Base-by-base conservation (phyloP, 2,113 vertebrate species). In the Actinemys pallida region DNA sequence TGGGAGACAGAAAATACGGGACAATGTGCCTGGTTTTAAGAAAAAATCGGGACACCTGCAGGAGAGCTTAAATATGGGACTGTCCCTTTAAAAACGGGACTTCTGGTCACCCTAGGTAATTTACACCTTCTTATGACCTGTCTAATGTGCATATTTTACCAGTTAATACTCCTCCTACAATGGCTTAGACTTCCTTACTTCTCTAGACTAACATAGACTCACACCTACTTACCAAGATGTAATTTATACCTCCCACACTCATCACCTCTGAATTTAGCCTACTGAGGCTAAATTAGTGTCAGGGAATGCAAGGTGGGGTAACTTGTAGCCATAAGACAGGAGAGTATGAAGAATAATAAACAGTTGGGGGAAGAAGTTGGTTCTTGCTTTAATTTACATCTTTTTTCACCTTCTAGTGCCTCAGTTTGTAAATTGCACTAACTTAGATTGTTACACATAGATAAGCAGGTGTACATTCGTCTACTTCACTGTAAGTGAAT, bases 171-270 rank as follows among this genome's bases (percentile, higher is more conserved):
- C 57, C 57, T 59, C 10, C 57, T 25, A 59, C 27, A 29, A 11
- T 59, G 25, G 27, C 27, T 59, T 59, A 59, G 57, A 59, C 27
- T 59, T 59, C 11, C 27, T 29, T 59, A 59, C 27, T 29, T 57
- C 10, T 13, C 57, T 59, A 59, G 27, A 59, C 57, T 59, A 59
- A 59, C 95, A 92, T 95, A 88, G 91, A 93, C 91, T 96, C 86
- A 95, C 45, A 83, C 82, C 81, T 93, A 83, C 56, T 94, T 92
- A 82, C 45, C 90, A 50, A 29, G 17, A 31, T 31, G 1, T 80
- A 49, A 86, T 79, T 86, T 89, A 35, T 54, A 59, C 0, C 31
- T 47, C 8, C 4, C 56, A 42, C 59, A 56, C 59, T 82, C 65
- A 35, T 87, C 85, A 39, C 47, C 59, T 89, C 83, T 52, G 59